Percentiles rank a stretch among this genome's conserved stretches.
phyloP scores from a whole-genome alignment of 2,888 invertebrate species.

The Syrphus vitripennis region DNA sequence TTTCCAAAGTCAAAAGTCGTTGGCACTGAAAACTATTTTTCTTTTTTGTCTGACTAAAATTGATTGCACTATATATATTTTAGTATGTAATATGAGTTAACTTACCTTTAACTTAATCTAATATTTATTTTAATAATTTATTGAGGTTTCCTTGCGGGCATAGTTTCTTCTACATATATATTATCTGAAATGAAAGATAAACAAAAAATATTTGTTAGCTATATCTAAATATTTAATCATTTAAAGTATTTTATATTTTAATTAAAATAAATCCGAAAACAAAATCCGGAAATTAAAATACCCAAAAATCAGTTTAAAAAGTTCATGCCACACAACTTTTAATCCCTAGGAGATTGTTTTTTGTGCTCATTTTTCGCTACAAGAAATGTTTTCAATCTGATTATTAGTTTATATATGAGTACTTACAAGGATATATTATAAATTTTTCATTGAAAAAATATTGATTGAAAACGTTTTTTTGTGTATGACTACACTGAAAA shows the following conservation, averaged over 20 bases:
- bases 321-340: slow-evolving; percentile 20
- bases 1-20: too few relatives aligned
- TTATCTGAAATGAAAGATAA: slow-evolving; percentile 49
- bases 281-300: slow-evolving; percentile 24
- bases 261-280: too few relatives aligned
- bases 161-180: slow-evolving; percentile 49
- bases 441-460: neutral
- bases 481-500: neutral
- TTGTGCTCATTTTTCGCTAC: neutral
- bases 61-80: too few relatives aligned
- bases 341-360: neutral
- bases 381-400: slow-evolving; percentile 24
- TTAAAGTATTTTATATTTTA: slow-evolving; percentile 15
- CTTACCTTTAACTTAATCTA: slow-evolving; percentile 32
- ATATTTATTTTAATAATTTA: slow-evolving; percentile 1
- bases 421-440: neutral
- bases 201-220: neutral
- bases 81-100: too few relatives aligned
- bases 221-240: neutral
- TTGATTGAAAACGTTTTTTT: neutral
- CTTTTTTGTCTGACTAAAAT: too few relatives aligned
- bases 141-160: slow-evolving; percentile 34
- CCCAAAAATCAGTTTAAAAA: neutral
- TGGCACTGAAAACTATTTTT: too few relatives aligned
- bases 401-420: neutral